Evolutionary conservation across 2,888 invertebrate genomes (phyloP).

Genomic region (Ochropleura plecta): DNA sequence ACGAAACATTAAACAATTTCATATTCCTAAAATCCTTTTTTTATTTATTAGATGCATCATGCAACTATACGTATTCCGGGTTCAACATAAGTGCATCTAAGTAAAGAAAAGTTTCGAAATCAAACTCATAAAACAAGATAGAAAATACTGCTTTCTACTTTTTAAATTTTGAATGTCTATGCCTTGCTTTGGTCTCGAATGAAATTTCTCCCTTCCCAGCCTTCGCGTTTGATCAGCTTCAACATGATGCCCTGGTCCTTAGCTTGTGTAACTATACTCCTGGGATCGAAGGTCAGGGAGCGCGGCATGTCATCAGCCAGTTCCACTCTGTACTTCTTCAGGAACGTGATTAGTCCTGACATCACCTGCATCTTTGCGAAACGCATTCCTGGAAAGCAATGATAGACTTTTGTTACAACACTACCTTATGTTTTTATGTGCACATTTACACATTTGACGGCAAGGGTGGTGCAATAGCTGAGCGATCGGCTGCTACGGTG

Average conservation of each 20-base stretch:
- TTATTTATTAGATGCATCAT: background rate
- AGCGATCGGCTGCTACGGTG: too few relatives aligned
- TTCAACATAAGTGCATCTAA: too few relatives aligned
- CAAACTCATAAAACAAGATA: too few relatives aligned
- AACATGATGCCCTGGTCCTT: conserved; percentile 48
- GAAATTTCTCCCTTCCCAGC: conserved; percentile 54
- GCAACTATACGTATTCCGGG: background rate
- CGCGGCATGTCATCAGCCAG: conserved; percentile 66
- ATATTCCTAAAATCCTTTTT: background rate
- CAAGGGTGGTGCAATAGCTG: too few relatives aligned
- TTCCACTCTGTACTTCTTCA: conserved; percentile 70
- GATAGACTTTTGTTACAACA: background rate
- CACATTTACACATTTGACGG: background rate
- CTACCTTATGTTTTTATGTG: background rate
- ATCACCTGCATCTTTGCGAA: conserved; percentile 71
- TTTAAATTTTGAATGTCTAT: background rate
- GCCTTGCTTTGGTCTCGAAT: conserved; percentile 5
- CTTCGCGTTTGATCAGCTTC: conserved; percentile 53
- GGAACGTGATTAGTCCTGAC: conserved; percentile 70
- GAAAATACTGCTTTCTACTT: background rate
- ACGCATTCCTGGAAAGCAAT: conserved; percentile 25
- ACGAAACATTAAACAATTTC: background rate
- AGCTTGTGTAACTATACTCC: conserved; percentile 47
- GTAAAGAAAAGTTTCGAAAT: too few relatives aligned
- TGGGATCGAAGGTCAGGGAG: conserved; percentile 34